Base-by-base conservation (phyloP, 2,113 vertebrate genomes). In the Nothoprocta perdicaria region DNA sequence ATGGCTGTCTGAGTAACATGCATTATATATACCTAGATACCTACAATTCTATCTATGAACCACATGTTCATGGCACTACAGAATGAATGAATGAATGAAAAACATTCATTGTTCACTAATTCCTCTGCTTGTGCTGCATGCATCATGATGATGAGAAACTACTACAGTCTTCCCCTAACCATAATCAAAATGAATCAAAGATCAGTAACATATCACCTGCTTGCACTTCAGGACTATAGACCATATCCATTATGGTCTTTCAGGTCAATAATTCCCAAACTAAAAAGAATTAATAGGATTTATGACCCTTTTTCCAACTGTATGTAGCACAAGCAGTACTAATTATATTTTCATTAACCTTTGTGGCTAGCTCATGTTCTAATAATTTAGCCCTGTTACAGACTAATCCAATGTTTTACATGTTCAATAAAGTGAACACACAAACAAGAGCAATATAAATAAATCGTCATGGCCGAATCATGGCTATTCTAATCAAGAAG, bases 261-360 rank as follows among this genome's bases (percentile, higher is more conserved):
- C 88, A 97, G 94, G 96, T 97, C 96, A 97, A 97, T 97, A 97
- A 96, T 97, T 97, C 89, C 80, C 0, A 80, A 96, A 96, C 93
- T 96, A 94, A 94, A 92, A 95, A 94, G 87, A 86, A 97, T 97
- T 97, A 97, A 96, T 96, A 95, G 89, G 92, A 97, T 97, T 97
- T 97, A 95, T 65, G 68, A 95, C 57, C 95, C 92, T 93, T 92
- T 96, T 96, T 97, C 97, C 91, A 95, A 89, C 86, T 94, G 86
- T 93, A 92, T 96, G 94, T 95, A 97, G n/a, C 96, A 96, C 68
- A 95, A 95, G 93, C 63, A 96, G 85, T 94, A 89, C 85, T 97
- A 97, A 98, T 98, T 97, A 97, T 95, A 95, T 95, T 97, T 97
- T 97, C 97, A 97, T 97, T 97, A 98, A 97, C 96, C 93, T 97